Evolutionary conservation across 2,888 invertebrate genomes (phyloP), one percentile per base, ranked within the genome.

Genomic region (Griposia aprilina): DNA sequence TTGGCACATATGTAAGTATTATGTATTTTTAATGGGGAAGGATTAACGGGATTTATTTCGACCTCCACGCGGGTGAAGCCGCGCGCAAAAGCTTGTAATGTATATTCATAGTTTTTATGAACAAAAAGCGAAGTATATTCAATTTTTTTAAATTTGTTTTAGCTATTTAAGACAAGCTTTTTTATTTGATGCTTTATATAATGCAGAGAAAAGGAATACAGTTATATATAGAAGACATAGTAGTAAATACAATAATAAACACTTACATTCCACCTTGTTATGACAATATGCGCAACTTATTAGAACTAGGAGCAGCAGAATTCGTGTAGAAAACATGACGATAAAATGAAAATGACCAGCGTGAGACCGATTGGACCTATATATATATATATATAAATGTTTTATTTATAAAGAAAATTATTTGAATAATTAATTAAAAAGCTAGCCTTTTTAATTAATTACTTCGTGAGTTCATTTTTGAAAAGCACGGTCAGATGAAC

Each of bases 341-440:
- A 4, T 50, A n/a, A 50, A 48, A 23, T 52, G 3, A 20, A 15
- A 65, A 63, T 73, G 11, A 68, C 20, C 20, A 30, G 1, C 0
- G n/a, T 52, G 2, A 23, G 26, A 74, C 17, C 17, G 11, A 57
- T 55, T 30, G 10, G 0, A n/a, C 10, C 23, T 1, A 15, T 84
- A 74, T 87, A 73, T 87, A 67, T 78, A 74, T 26, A 60, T 7
- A 73, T 87, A 67, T 78, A 74, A 26, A 60, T 7, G 8, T 13
- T 50, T 76, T 60, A 86, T 81, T 80, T 77, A 80, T 60, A 23
- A 41, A 75, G 73, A 66, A 83, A 86, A 75, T 13, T 66, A 15
- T 73, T 41, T 17, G 23, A 1, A 70, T 13, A 30, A 52, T 69
- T 82, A 17, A 57, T 55, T 69, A 10, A 55, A 15, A 20, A 20